Conservation (phyloP, 2,888 invertebrate genomes). For the Stegophylla sp. region DNA sequence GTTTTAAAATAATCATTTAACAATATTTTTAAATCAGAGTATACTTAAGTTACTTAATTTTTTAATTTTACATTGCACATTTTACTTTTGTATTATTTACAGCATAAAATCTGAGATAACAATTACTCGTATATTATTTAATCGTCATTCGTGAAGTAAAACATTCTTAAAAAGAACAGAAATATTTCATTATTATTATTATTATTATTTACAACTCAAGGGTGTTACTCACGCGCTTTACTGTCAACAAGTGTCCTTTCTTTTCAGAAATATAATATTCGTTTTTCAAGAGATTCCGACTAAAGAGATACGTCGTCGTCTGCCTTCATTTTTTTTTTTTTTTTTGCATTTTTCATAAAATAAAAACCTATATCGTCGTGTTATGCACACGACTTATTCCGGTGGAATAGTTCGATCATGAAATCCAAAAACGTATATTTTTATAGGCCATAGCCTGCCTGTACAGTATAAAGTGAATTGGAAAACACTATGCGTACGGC, state of each 20-base stretch:
- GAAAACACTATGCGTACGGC: constrained; percentile 42
- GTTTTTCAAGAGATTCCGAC: background rate
- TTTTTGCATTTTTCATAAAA: constrained; percentile 2
- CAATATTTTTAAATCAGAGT: no score
- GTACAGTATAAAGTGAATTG: constrained; percentile 38
- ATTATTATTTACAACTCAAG: constrained; percentile 8
- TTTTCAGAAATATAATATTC: constrained; percentile 5
- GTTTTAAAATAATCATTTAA: no score
- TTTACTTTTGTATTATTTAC: no score
- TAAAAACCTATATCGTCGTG: constrained; percentile 10
- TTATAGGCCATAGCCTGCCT: constrained; percentile 9
- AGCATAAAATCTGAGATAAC: no score
- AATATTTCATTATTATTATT: constrained; percentile 4
- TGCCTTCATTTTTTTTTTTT: background rate
- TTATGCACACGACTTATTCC: constrained; percentile 28
- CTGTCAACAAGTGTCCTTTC: constrained; percentile 27
- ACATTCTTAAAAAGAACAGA: background rate
- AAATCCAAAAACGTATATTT: constrained; percentile 39
- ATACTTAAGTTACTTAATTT: no score
- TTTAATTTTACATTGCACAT: no score
- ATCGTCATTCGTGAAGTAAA: no score
- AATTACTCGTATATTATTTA: no score
- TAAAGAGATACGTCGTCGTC: no score
- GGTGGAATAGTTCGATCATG: constrained; percentile 6
- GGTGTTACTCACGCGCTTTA: background rate